Evolutionary conservation across 2,797 vertebrate species (phyloP).

Genomic region (Pipistrellus nathusii): DNA sequence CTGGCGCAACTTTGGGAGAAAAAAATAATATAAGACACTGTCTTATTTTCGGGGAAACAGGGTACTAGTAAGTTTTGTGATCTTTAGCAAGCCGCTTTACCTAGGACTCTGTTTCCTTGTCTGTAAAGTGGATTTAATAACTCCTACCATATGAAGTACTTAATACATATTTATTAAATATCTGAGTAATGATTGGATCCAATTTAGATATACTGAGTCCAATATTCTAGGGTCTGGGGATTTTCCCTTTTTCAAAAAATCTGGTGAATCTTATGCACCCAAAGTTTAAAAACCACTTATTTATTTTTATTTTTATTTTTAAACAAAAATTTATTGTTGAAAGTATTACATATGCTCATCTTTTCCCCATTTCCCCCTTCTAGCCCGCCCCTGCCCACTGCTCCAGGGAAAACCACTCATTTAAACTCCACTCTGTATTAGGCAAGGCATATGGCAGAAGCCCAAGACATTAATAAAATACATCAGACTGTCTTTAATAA

Average conservation of each 20-base stretch:
- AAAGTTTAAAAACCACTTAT: slow-evolving; percentile 16
- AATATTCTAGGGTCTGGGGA: background rate
- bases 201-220: background rate
- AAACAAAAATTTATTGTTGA: too few relatives aligned
- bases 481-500: background rate
- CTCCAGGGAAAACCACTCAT: background rate
- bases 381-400: too few relatives aligned
- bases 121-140: background rate
- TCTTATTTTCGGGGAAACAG: too few relatives aligned
- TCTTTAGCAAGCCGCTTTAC: slow-evolving; percentile 13
- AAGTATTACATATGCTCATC: too few relatives aligned
- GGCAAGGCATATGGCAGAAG: background rate
- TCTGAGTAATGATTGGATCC: slow-evolving; percentile 17
- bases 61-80: background rate
- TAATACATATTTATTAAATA: slow-evolving; percentile 14
- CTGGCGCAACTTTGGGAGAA: too few relatives aligned
- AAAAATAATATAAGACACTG: too few relatives aligned
- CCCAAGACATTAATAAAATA: background rate
- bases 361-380: too few relatives aligned
- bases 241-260: background rate
- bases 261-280: background rate
- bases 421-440: background rate
- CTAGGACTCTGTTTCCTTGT: background rate
- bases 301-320: too few relatives aligned
- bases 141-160: background rate